Evolutionary conservation across 2,113 vertebrate genomes (phyloP).

Genomic region (Chlamydotis undulata): DNA sequence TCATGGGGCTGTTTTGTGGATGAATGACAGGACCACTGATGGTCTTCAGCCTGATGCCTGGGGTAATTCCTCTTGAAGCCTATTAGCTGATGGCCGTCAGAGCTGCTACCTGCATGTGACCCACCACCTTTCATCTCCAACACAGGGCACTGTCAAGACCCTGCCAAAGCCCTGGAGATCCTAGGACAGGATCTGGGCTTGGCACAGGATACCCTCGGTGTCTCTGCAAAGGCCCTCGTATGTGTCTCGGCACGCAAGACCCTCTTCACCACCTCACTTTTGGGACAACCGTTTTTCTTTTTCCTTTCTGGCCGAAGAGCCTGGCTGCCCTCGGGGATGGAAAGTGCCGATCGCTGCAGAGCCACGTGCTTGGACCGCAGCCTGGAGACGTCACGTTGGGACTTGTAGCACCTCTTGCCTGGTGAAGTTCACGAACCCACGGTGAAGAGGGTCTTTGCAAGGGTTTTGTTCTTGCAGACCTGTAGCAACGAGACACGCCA

Average conservation of each 20-base stretch:
- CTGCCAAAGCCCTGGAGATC: not conserved
- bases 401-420: not conserved
- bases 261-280: not conserved
- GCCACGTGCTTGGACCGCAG: not conserved
- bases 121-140: not conserved
- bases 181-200: not conserved
- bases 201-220: accelerated
- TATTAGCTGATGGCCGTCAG: not conserved
- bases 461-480: not conserved
- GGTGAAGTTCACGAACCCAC: accelerated
- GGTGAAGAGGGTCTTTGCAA: not conserved
- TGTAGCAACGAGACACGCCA: accelerated
- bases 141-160: accelerated
- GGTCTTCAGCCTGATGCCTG: not conserved
- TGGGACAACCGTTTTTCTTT: not conserved
- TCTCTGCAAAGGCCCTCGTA: accelerated
- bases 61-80: not conserved
- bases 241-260: not conserved
- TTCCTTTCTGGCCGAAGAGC: not conserved
- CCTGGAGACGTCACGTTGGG: accelerated
- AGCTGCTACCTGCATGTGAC: not conserved
- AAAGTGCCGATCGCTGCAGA: not conserved
- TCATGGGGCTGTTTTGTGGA: not conserved
- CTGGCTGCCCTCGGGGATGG: not conserved
- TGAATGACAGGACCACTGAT: not conserved